Evolutionary conservation across 2,113 vertebrate genomes (phyloP), one percentile per base, ranked within the genome.

Genomic region (Protobothrops flavoviridis): DNA sequence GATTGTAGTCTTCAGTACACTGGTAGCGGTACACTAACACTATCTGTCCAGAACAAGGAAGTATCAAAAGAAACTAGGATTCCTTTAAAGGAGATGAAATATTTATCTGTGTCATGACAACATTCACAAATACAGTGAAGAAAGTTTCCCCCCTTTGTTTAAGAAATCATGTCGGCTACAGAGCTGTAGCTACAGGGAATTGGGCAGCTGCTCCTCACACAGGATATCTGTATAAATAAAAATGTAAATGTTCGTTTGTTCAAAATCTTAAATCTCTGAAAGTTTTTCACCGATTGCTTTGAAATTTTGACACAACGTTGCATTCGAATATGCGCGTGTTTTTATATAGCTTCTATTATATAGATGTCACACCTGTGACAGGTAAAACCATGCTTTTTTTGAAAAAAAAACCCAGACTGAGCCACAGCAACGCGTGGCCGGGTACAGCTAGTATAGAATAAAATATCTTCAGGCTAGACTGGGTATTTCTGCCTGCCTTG

Each of bases 101-200:
- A 0, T 93, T 96, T 95, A 88, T 87, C 94, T 90, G 94, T 91
- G 94, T 93, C 95, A 96, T 90, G 9, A 96, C 92, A 95, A 90
- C 89, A 88, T 39, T 56, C 43, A 0, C 56, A 64, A 93, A 95
- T 96, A 92, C 33, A 61, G 94, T 91, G 94, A 94, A 74, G 1
- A 88, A 43, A 12, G 39, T 45, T 86, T 86, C 9, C 1, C 7
- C 43, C 91, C 85, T 74, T 74, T 39, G 69, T 74, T 74, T 74
- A 94, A 95, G 53, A 55, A 21, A 69, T 94, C 81, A 26, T 90
- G 50, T 87, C 11, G 55, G 29, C 90, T 94, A 17, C n/a, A 17
- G 15, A 39, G 93, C 85, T 52, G 2, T 94, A 94, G 91, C 90
- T 92, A 59, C 24, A 95, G 94, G 87, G 61, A 74, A 88, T 85